Base-by-base conservation (phyloP, 2,797 vertebrate genomes). In the Picus viridis region DNA sequence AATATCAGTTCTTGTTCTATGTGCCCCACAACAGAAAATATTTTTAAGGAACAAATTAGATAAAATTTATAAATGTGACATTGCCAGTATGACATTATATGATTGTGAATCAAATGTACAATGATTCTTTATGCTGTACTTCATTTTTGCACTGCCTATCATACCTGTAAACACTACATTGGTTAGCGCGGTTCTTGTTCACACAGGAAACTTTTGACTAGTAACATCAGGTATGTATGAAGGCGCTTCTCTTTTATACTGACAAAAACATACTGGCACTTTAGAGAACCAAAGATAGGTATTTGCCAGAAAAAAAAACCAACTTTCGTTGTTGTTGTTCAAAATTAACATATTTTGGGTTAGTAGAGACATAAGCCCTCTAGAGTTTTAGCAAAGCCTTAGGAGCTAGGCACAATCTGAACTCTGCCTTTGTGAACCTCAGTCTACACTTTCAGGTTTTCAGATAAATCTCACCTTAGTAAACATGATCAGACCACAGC, bases 171-270 rank as follows among this genome's bases (percentile, higher is more conserved):
- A 45, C 57, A 53, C 65, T 56, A 53, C 41, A 57, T 2, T 26
- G 63, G 56, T 81, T 81, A 91, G 41, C 71, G 85, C n/a, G 62
- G 57, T 67, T 94, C 91, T 86, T 94, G 90, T 56, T 84, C 82
- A 90, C 92, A 95, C 95, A 95, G 83, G 92, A 90, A 93, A 92
- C 64, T 80, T 90, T 84, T 79, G 68, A 90, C 59, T 93, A 89
- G 69, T 51, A 93, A 86, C 59, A 65, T 72, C 69, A 92, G 88
- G 65, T 87, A 90, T 69, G 88, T 91, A 90, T 80, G 72, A 94
- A 93, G 76, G 85, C 8, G 6, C 57, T 58, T 79, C 65, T 34
- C 43, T 17, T 86, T 82, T 86, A 93, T 27, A 86, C 57, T 1
- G 8, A 63, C 43, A 74, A 83, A 94, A 93, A 61, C 24, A 72